These are phyloP conservation scores for Tenthredo distinguenda DNA, from an alignment of 2,888 invertebrate genomes.

Conservation along the genomic window DNA sequence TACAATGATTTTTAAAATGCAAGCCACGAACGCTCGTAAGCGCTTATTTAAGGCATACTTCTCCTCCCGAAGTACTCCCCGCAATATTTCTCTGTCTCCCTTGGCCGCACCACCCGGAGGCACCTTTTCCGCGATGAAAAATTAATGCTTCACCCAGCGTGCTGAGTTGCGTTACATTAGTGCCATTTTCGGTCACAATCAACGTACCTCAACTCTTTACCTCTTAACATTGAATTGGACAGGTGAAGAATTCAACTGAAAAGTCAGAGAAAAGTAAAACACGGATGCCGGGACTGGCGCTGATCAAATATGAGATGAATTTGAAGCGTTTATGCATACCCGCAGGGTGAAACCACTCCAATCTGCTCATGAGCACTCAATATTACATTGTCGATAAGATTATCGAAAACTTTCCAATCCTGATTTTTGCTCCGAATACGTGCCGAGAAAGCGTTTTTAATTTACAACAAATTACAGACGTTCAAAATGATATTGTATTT, in stretches of 20 bases:
- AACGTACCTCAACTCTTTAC: constrained; percentile 13
- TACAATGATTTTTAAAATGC: constrained; percentile 47
- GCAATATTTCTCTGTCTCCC: background rate
- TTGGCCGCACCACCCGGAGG: background rate
- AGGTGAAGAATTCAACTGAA: background rate
- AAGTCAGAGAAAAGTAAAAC: background rate
- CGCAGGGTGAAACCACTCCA: background rate
- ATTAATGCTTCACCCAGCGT: background rate
- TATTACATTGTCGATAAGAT: background rate
- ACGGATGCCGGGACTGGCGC: background rate
- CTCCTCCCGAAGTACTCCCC: background rate
- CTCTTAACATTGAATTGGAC: background rate
- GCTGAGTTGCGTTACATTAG: constrained; percentile 6
- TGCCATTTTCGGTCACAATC: constrained; percentile 12
- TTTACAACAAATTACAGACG: background rate
- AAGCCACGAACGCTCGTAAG: constrained; percentile 36
- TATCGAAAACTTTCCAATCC: background rate
- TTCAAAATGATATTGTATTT: background rate
- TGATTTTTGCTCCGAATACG: background rate
- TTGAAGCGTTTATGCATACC: background rate
- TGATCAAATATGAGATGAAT: background rate
- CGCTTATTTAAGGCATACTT: constrained; percentile 16
- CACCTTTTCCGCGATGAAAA: background rate
- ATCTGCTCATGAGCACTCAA: background rate
- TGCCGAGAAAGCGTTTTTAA: background rate